Evolutionary conservation across 1,140 invertebrate genomes (phyloP), one percentile per base, ranked within the genome.

Genomic region (Caenorhabditis latens): DNA sequence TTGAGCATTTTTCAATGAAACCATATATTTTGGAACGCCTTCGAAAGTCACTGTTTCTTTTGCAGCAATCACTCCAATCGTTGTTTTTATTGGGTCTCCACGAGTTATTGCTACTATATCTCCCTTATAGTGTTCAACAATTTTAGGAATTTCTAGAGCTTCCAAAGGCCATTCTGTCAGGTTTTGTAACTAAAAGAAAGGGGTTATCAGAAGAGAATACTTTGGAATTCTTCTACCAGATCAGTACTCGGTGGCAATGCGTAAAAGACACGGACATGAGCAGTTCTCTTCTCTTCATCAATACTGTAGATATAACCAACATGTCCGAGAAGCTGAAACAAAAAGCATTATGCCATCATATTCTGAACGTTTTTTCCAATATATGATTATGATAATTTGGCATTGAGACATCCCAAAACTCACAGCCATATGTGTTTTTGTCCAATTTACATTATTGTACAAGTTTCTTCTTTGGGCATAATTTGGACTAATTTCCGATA

Each of bases 381-480:
- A 32, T 9, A 1, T 63, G 19, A 19, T 13, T 53, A 13, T 1
- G 50, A 13, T 53, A 16, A 9, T 53, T 53, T 4, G 9, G 16
- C 21, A 2, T 58, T 21, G 9, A 63, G 32, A 14, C 11, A 11
- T 13, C 24, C 32, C 4, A 32, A 13, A 40, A 79, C 71, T 79
- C 71, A 79, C 71, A 79, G 71, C 71, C 71, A 79, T 50, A 50
- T 79, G 71, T 11, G 71, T 79, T 42, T 79, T 79, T 5, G 71
- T 79, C 71, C 71, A 79, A 21, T 9, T 50, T 21, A 79, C n/a
- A 24, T 79, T 79, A 53, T 50, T 79, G 71, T 79, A 79, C n/a
- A 24, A 53, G 24, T 79, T 79, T 14, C 43, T 48, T 42, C 71
- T 13, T 50, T 79, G 71, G 4, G 71, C 71, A 79, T 50, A 14